Percentiles rank a stretch among this genome's conserved stretches.
These are phyloP conservation scores for Ectropis crepuscularia DNA, from an alignment of 2,888 invertebrate species.

Conservation along the genomic window DNA sequence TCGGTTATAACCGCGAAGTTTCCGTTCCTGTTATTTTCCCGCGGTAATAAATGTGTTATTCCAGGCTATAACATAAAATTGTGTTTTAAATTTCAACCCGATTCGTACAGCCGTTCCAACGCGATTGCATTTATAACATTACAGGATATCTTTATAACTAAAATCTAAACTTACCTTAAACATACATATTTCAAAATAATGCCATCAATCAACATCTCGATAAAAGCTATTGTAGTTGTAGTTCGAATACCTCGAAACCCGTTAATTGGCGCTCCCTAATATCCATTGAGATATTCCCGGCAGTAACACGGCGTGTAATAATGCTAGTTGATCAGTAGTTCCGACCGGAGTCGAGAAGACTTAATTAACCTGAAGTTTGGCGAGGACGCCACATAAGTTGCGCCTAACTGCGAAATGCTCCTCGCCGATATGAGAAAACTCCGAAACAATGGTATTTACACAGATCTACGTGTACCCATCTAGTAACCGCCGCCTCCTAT, in stretches of 20 bases:
- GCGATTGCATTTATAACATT: too few relatives aligned
- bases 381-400: slow-evolving; percentile 57
- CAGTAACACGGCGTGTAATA: slow-evolving; percentile 55
- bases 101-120: too few relatives aligned
- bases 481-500: slow-evolving; percentile 49
- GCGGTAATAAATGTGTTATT: too few relatives aligned
- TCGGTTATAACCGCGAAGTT: too few relatives aligned
- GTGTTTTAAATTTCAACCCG: too few relatives aligned
- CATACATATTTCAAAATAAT: too few relatives aligned
- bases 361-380: slow-evolving; percentile 76
- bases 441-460: slow-evolving; percentile 59
- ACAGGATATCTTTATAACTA: too few relatives aligned
- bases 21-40: too few relatives aligned
- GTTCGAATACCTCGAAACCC: slow-evolving; percentile 11
- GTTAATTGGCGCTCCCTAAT: slow-evolving; percentile 33
- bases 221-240: slow-evolving; percentile 3
- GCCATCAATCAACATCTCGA: background rate
- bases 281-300: slow-evolving; percentile 40
- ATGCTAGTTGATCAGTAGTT: slow-evolving; percentile 64
- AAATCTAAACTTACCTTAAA: too few relatives aligned
- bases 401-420: slow-evolving; percentile 37
- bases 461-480: slow-evolving; percentile 49
- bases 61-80: too few relatives aligned
- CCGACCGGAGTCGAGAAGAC: slow-evolving; percentile 56
- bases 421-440: slow-evolving; percentile 72